Evolutionary conservation across 1,140 invertebrate genomes (phyloP), one percentile per base, ranked within the genome.

Genomic region (Caenorhabditis latens): DNA sequence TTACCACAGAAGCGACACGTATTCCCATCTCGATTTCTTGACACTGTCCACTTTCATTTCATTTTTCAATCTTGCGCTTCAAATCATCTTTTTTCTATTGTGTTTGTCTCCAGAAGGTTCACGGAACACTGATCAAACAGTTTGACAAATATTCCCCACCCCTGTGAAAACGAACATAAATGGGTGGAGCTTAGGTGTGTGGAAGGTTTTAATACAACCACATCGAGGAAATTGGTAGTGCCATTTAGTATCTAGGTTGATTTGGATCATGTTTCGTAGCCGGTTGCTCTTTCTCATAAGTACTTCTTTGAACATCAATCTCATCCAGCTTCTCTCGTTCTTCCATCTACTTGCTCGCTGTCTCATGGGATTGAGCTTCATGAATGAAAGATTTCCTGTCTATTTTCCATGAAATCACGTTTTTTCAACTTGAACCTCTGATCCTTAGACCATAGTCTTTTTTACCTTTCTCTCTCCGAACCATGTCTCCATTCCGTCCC

Each of bases 1-100:
- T 79, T 79, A 24, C 21, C 67, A 71, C 67, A 19, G 46, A 79
- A 79, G 46, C 46, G 43, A 79, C 71, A 79, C 71, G n/a, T 79
- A 50, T 79, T 79, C 71, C 46, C 21, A 50, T 79, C 71, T 46
- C 43, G 71, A 24, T 79, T 48, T 14, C 21, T 79, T 79, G 71
- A 21, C 21, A 53, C 40, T 50, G 71, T 50, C 43, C 65, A 71
- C 16, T 79, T 50, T 50, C 40, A 42, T 46, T 71, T 50, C 21
- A 79, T 50, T 50, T 79, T 79, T 43, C 71, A 48, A 79, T 79
- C 43, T 50, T 14, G 16, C 16, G 19, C 71, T 79, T 79, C 71
- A 53, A 53, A 21, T 79, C 40, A 46, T 46, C 11, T 71, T 71
- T 43, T 71, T 46, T 46, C 21, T 0, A 4, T 19, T 24, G 43